phyloP scores from a whole-genome alignment of 2,888 invertebrate genomes.

The Cetonia aurata region DNA sequence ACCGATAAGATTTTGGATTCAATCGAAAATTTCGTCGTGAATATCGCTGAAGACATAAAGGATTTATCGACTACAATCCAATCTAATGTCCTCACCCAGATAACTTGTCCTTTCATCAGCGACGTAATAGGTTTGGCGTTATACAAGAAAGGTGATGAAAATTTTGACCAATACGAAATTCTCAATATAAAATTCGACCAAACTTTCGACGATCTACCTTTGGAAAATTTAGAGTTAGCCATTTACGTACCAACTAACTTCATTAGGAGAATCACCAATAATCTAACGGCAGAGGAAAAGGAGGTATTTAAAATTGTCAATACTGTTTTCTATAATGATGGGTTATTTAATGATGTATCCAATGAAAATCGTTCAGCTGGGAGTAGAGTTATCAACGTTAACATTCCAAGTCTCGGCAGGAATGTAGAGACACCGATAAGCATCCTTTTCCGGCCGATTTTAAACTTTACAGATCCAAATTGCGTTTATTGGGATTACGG shows the following conservation, averaged over 20 bases:
- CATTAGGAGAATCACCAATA: slow-evolving; percentile 7
- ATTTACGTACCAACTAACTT: slow-evolving; percentile 13
- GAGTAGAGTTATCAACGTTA: slow-evolving; percentile 24
- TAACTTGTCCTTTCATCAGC: slow-evolving; percentile 20
- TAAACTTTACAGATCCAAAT: slow-evolving; percentile 20
- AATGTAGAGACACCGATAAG: slow-evolving; percentile 7
- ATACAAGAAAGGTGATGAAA: neutral
- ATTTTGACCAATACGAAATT: slow-evolving; percentile 22
- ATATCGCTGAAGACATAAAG: slow-evolving; percentile 20
- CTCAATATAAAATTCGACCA: slow-evolving; percentile 8
- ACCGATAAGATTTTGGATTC: slow-evolving; percentile 43
- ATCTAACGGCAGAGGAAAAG: slow-evolving; percentile 13
- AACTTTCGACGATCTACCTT: slow-evolving; percentile 19
- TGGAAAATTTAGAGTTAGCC: slow-evolving; percentile 34
- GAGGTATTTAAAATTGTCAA: slow-evolving; percentile 13
- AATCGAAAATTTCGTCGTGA: slow-evolving; percentile 31
- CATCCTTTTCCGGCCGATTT: slow-evolving; percentile 7
- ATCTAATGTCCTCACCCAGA: slow-evolving; percentile 20
- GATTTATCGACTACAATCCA: slow-evolving; percentile 14
- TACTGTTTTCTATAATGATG: slow-evolving; percentile 32
- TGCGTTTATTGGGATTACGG: slow-evolving; percentile 42
- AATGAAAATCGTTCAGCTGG: slow-evolving; percentile 27
- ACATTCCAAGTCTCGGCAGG: slow-evolving; percentile 4
- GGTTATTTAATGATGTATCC: slow-evolving; percentile 18
- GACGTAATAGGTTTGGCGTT: slow-evolving; percentile 21